Evolutionary conservation across 2,888 invertebrate genomes (phyloP).

Genomic region (Lacanobia wlatinum): DNA sequence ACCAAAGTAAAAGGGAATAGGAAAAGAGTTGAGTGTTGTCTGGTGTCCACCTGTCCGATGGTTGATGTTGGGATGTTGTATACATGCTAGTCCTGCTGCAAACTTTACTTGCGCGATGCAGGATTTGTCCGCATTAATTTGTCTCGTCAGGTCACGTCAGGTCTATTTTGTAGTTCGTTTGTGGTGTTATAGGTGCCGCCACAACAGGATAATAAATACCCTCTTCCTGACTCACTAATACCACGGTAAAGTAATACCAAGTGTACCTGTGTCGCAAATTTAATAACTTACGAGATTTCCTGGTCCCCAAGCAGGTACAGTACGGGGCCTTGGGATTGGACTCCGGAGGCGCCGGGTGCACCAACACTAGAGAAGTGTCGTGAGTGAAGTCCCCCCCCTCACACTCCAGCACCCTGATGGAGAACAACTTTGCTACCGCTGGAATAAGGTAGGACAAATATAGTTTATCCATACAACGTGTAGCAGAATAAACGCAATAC

Average conservation of each 20-base stretch:
- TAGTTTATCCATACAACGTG: not conserved
- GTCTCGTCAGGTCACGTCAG: no score
- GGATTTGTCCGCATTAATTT: no score
- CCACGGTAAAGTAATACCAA: no score
- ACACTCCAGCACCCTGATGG: slow-evolving; percentile 91
- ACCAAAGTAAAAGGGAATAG: not conserved
- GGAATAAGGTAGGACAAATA: not conserved
- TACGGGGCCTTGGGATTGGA: slow-evolving; percentile 70
- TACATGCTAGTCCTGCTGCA: not conserved
- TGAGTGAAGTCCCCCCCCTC: slow-evolving; percentile 91
- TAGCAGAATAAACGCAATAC: no score
- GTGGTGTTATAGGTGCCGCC: not conserved
- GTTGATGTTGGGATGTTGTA: not conserved
- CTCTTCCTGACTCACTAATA: not conserved
- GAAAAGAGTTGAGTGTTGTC: not conserved
- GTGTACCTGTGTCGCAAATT: not conserved
- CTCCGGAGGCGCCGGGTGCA: slow-evolving; percentile 74
- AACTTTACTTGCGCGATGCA: not conserved
- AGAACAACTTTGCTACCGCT: slow-evolving; percentile 91
- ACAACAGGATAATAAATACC: not conserved
- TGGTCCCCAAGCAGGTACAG: slow-evolving; percentile 78
- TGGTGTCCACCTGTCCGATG: not conserved
- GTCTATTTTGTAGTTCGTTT: not conserved
- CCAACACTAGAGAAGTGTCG: slow-evolving; percentile 77
- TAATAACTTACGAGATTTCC: slow-evolving; percentile 72